Evolutionary conservation across 2,888 invertebrate species (phyloP), one percentile per base, ranked within the genome.

Genomic region (Latrodectus elegans): DNA sequence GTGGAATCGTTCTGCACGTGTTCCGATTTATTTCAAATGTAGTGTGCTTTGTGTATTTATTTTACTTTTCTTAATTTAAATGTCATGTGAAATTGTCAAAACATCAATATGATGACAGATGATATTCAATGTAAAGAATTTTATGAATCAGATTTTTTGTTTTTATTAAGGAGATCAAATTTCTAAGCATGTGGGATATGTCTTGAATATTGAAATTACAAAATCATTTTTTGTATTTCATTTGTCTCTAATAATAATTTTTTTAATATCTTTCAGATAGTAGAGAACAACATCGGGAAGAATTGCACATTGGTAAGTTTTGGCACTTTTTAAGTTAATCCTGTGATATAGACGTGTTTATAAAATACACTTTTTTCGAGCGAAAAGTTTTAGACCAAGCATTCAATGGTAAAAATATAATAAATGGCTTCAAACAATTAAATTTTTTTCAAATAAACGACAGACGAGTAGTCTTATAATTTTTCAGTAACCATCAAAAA

Each of bases 241-340:
- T 55, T 51, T 68, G 15, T 51, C 22, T 53, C 15, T 81, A 26
- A 65, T 81, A 52, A 74, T 67, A 6, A 51, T 53, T 26, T 73
- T 88, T 80, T 65, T 22, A 1, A 85, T 75, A 17, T 74, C 74
- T 90, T 92, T 60, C 93, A 95, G 95, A 95, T 93, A 95, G 94
- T 0, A 92, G 95, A 91, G 97, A 97, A 92, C 94, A 95, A 90
- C 95, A 95, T 89, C 94, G 96, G 75, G 93, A 95, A 81, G 95
- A 95, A 17, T 94, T 95, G 84, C 97, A 97, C 79, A 74, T 77
- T 11, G 89, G 89, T 89, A 80, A 75, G 82, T 73, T 12, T 26
- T 67, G 9, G n/a, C 67, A 67, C 17, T 49, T 55, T 15, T 52
- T 67, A 55, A 38, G 38, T 10, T 79, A 15, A 15, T 17, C 15